A percentile compares a stretch with the other conserved stretches of the same genome.
Evolutionary conservation across 2,888 invertebrate genomes (phyloP).

Genomic region (Campopleginae sp.): DNA sequence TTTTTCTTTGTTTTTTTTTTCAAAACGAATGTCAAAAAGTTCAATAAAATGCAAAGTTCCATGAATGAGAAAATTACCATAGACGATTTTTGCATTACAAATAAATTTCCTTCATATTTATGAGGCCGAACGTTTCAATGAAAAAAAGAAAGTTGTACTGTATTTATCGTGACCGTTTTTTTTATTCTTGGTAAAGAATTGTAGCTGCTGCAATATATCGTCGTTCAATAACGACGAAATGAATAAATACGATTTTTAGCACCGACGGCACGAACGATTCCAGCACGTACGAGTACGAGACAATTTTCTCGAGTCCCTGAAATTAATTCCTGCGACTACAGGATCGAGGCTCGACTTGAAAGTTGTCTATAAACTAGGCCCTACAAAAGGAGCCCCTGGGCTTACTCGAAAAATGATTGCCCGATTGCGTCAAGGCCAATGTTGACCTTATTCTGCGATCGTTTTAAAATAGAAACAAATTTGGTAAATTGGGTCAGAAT

Average conservation of each 20-base stretch:
- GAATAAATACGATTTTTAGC: background rate
- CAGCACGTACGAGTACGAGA: background rate
- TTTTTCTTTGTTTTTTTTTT: too few species aligned
- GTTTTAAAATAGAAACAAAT: slow-evolving; percentile 2
- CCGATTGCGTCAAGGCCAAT: background rate
- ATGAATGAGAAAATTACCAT: background rate
- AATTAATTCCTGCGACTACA: background rate
- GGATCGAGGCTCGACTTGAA: background rate
- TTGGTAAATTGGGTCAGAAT: slow-evolving; percentile 4
- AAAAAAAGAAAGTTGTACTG: background rate
- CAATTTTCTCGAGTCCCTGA: background rate
- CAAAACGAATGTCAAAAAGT: background rate
- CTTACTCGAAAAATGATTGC: background rate
- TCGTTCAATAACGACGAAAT: background rate
- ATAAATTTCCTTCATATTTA: background rate
- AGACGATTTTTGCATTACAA: background rate
- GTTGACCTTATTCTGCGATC: background rate
- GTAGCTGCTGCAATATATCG: slow-evolving; percentile 13
- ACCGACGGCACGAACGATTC: background rate
- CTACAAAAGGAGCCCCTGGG: background rate
- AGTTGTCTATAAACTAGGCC: background rate
- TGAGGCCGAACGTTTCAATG: background rate
- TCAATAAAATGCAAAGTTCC: background rate
- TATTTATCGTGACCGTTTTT: background rate
- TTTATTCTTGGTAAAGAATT: background rate